Base-by-base conservation (phyloP, 2,888 invertebrate species). In the Hyles lineata region DNA sequence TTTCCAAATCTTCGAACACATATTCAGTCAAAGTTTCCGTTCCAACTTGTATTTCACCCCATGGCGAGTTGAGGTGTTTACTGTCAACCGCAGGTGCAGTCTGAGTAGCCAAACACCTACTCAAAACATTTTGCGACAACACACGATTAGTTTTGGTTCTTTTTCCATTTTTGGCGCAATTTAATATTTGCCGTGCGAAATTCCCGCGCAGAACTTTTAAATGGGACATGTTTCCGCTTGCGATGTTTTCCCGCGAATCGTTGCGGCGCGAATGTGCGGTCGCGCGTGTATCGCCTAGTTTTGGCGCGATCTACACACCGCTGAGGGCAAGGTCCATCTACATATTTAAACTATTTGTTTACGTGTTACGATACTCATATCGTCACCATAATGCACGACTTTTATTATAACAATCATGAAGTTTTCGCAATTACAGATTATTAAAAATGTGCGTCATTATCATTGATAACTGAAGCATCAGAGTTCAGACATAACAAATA, bases 1-100 rank as follows among this genome's bases (percentile, higher is more conserved):
- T 83, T 67, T 95, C 95, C 43, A 93, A 79, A 78, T 96, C 93
- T 76, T 93, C 90, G 90, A 96, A 96, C 73, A 96, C 88, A 86
- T 93, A 94, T 58, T 97, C 95, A 35, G 96, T 95, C 73, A 96
- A 85, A 71, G 95, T 94, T 83, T 95, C 93, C 69, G 95, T 95
- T 0, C 96, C 95, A 74, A 95, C 89, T 77, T 93, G 88, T 35
- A 95, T 92, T 78, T 95, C 92, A 76, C 95, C 95, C 84, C 95
- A 95, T 72, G 90, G 87, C 52, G 94, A 93, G 74, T 82, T 87
- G 78, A 93, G 82, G 77, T 80, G 82, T 78, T 92, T 92, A 75
- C 75, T 84, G 55, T 92, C 91, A 43, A 86, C 79, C 63, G 86
- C 87, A 19, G 90, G 85, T 19, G 89, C 91, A 55, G 89, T 83